Conservation (phyloP, 1,140 invertebrate species). For the Metopolophium dirhodum region DNA sequence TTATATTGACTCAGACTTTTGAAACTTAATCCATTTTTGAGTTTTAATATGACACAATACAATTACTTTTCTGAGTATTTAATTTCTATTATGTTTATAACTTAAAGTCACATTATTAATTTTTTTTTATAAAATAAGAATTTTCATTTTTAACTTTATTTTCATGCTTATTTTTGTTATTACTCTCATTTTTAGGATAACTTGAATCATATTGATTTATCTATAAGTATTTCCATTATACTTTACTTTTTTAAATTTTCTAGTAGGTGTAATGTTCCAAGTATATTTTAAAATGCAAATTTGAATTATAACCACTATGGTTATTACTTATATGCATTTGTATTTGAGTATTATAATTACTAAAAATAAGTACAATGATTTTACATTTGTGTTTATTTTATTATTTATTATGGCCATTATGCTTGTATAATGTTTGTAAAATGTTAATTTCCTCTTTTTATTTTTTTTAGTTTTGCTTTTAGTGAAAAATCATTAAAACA, state of each 20-base stretch:
- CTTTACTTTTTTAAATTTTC: conserved; percentile 25
- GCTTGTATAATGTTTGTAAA: not conserved
- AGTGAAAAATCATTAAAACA: not conserved
- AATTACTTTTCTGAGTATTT: not conserved
- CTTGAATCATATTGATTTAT: conserved; percentile 40
- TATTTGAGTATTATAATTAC: not conserved
- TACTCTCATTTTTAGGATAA: not conserved
- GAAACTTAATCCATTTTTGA: not conserved
- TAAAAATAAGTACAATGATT: not conserved
- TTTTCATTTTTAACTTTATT: not conserved
- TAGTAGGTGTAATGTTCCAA: conserved; percentile 37
- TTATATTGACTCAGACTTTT: not conserved
- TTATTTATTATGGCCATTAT: not conserved
- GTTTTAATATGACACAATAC: not conserved
- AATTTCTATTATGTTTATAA: not conserved
- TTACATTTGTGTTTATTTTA: not conserved
- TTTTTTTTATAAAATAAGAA: not conserved
- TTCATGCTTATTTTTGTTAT: not conserved
- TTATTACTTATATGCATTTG: not conserved
- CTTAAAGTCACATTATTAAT: not conserved
- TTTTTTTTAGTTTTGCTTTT: conserved; percentile 31
- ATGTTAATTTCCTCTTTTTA: not conserved
- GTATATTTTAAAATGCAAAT: not conserved
- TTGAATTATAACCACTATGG: not conserved
- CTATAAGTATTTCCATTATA: not conserved